Evolutionary conservation across 2,113 vertebrate genomes (phyloP), one percentile per base, ranked within the genome.

Genomic region (Festucalex cinctus): DNA sequence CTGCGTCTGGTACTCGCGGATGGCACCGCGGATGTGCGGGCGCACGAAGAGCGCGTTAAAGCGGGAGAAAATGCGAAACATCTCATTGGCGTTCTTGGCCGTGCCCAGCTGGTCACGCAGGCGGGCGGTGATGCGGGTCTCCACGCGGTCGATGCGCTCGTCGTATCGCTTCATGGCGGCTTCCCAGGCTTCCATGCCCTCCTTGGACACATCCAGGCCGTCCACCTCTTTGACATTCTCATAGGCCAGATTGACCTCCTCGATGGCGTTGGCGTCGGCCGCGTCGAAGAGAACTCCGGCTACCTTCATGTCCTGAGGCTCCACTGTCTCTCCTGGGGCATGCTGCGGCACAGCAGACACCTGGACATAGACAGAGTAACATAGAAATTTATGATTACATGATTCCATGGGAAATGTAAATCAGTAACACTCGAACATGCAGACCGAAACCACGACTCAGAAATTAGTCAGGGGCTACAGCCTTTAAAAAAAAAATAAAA

Each of bases 151-250:
- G 0, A 99, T 99, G 72, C 97, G 91, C 79, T 99, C 97, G 1
- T 99, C 97, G 0, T 99, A 99, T 2, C 97, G 90, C 78, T 99
- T 99, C 94, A 99, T 97, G 8, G 97, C 97, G 0, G 97, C 97
- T 79, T 99, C 97, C 97, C 97, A 99, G 6, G 97, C 97, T 75
- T 99, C 97, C 17, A 96, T 94, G 17, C 97, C 97, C 83, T 99
- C 97, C 83, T 99, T 99, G 32, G 97, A 99, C 58, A 99, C 97
- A 41, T 99, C 97, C 61, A 99, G 86, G 0, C 97, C 97, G 5
- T 99, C 97, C 0, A 99, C 97, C 75, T 99, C 97, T 87, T 99
- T 99, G 66, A 99, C 97, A 0, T 99, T 99, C 85, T 99, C 97
- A 0, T 99, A 99, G 2, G 97, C 97, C 68, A 99, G 93, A 80